Percentiles rank a stretch among this genome's conserved stretches.
Evolutionary conservation across 2,888 invertebrate genomes (phyloP).

Genomic region (Leptinotarsa rubiginosa): DNA sequence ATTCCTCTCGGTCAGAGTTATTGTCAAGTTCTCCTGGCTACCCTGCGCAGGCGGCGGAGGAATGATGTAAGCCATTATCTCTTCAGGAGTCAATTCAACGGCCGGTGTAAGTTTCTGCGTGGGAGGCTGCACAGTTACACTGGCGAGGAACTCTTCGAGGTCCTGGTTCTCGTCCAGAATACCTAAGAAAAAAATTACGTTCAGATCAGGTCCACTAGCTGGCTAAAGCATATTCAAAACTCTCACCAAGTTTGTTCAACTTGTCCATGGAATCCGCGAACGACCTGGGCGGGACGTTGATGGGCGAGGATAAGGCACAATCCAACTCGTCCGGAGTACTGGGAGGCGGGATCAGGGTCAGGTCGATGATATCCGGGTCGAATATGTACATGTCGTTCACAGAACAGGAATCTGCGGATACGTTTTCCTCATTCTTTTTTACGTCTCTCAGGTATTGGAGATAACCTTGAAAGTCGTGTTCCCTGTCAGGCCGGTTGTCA

Average conservation of each 20-base stretch:
- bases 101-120: constrained; percentile 80
- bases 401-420: constrained; percentile 54
- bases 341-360: constrained; percentile 88
- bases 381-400: constrained; percentile 71
- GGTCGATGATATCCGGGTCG: constrained; percentile 90
- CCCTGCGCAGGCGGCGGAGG: constrained; percentile 76
- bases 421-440: constrained; percentile 63
- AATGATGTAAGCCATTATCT: constrained; percentile 87
- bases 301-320: constrained; percentile 75
- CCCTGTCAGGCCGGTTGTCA: constrained; percentile 70
- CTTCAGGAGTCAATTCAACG: constrained; percentile 83
- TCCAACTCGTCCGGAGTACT: constrained; percentile 86
- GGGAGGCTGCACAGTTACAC: constrained; percentile 85
- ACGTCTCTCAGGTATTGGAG: constrained; percentile 76
- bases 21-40: constrained; percentile 43
- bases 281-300: constrained; percentile 80
- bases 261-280: constrained; percentile 76
- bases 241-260: constrained; percentile 60
- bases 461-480: constrained; percentile 77
- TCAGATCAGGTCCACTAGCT: not conserved
- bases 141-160: constrained; percentile 86
- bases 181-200: constrained; percentile 37
- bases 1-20: constrained; percentile 35
- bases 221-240: constrained; percentile 27
- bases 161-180: constrained; percentile 69